phyloP scores from a whole-genome alignment of 2,797 vertebrate genomes.

The Adrianichthys oophorus region DNA sequence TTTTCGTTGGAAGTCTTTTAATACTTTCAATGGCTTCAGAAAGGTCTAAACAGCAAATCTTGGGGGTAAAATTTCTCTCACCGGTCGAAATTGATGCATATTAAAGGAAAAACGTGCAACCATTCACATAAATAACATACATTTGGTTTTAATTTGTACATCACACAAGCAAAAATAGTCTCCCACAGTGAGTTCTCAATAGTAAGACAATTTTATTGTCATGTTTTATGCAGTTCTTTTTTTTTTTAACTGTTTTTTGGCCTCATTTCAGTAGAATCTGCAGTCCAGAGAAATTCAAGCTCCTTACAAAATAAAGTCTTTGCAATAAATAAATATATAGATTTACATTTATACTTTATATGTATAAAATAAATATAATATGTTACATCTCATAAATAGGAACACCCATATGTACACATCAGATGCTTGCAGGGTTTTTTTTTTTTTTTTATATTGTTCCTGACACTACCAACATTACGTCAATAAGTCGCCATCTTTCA shows the following conservation, averaged over 20 bases:
- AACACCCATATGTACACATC: constrained; percentile 94
- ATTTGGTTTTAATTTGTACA: constrained; percentile 77
- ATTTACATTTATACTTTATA: constrained; percentile 94
- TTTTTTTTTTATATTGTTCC: constrained; percentile 82
- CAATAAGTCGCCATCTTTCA: constrained; percentile 75
- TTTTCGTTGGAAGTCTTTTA: constrained; percentile 7
- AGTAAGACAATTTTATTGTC: constrained; percentile 96
- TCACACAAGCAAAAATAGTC: constrained; percentile 73
- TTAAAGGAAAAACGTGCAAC: constrained; percentile 47
- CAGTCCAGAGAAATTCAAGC: constrained; percentile 91
- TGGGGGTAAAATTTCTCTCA: neutral
- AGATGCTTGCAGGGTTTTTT: constrained; percentile 83
- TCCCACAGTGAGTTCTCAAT: constrained; percentile 70
- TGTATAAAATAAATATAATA: constrained; percentile 99
- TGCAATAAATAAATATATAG: constrained; percentile 99
- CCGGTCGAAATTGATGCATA: neutral
- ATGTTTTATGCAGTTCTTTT: constrained; percentile 80
- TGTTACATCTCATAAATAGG: constrained; percentile 99
- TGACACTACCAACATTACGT: constrained; percentile 82
- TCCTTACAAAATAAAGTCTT: constrained; percentile 99
- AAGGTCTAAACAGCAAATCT: no score
- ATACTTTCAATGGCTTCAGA: neutral
- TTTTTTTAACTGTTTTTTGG: constrained; percentile 55
- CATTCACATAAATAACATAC: constrained; percentile 52
- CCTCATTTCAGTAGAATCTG: constrained; percentile 93